Percentiles rank a stretch among this genome's conserved stretches.
phyloP scores from a whole-genome alignment of 2,113 vertebrate genomes.

The Rattus norvegicus region GRCr8 NC_086039.1:24320001-24320500 shows the following conservation, averaged over 20 bases:
- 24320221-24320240: too few species aligned
- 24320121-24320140: slow-evolving; percentile 94
- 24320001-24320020: slow-evolving; percentile 87
- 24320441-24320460: not conserved
- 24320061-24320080: slow-evolving; percentile 96
- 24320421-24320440: not conserved
- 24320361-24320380: too few species aligned
- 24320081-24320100: slow-evolving; percentile 93
- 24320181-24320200: slow-evolving; percentile 85
- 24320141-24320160: slow-evolving; percentile 87
- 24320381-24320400: too few species aligned
- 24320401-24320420: not conserved
- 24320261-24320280: too few species aligned
- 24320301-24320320: too few species aligned
- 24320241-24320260: too few species aligned
- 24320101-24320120: slow-evolving; percentile 93
- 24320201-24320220: too few species aligned
- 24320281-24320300: too few species aligned
- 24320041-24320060: slow-evolving; percentile 94
- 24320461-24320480: not conserved
- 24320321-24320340: too few species aligned
- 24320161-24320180: slow-evolving; percentile 82
- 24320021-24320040: slow-evolving; percentile 96
- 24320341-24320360: too few species aligned
- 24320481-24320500: not conserved